Percentiles rank a stretch among this genome's conserved stretches.
Evolutionary conservation across 2,888 invertebrate species (phyloP).

Genomic region (Herminia tarsipennalis): DNA sequence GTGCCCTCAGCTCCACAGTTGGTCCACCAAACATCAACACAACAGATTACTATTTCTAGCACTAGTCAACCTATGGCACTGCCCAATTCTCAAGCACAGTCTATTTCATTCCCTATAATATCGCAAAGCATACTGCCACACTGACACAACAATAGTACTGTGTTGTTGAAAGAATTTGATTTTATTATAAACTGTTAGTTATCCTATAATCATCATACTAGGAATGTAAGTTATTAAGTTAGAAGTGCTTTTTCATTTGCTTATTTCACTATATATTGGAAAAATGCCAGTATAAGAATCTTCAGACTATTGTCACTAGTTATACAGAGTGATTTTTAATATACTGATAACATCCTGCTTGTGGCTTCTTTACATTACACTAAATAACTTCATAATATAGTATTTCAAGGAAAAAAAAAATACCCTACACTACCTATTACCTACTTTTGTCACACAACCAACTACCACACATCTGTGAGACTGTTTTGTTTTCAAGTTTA

Average conservation of each 20-base stretch:
- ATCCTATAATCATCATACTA: constrained; percentile 5
- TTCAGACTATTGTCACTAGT: constrained; percentile 8
- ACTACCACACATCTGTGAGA: too few relatives aligned
- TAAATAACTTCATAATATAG: too few relatives aligned
- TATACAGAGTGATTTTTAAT: too few relatives aligned
- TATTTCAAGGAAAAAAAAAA: too few relatives aligned
- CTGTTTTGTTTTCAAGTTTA: too few relatives aligned
- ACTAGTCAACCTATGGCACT: constrained; percentile 80
- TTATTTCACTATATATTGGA: neutral
- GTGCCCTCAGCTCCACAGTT: constrained; percentile 73
- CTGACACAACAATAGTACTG: constrained; percentile 35
- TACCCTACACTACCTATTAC: too few relatives aligned
- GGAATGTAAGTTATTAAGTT: constrained; percentile 10
- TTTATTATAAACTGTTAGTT: constrained; percentile 5
- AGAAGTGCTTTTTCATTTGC: neutral
- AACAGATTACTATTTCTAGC: constrained; percentile 79
- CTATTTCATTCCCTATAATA: constrained; percentile 80
- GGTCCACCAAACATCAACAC: constrained; percentile 79
- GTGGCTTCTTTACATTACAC: too few relatives aligned
- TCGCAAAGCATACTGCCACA: constrained; percentile 81
- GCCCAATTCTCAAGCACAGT: constrained; percentile 77
- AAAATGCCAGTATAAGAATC: neutral
- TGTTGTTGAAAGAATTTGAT: constrained; percentile 10
- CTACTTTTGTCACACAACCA: too few relatives aligned
- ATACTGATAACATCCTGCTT: too few relatives aligned